Conservation (phyloP, 2,888 invertebrate genomes). For the Lysandra bellargus region DNA sequence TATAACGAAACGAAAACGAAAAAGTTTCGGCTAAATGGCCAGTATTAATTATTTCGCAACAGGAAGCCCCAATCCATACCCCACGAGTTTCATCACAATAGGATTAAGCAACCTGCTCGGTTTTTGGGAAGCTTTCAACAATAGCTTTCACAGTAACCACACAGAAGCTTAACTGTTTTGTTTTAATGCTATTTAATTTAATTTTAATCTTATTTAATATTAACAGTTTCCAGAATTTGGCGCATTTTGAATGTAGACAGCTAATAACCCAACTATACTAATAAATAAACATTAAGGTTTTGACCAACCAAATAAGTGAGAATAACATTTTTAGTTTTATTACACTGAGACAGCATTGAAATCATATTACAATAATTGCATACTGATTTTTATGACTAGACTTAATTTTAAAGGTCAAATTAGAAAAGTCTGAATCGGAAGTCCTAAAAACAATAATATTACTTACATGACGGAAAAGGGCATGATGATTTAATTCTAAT, state of each 20-base stretch:
- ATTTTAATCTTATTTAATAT: not conserved
- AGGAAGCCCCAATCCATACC: not conserved
- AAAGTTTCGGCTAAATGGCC: not conserved
- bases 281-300: not conserved
- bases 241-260: not conserved
- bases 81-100: not conserved
- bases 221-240: not conserved
- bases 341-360: no score
- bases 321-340: no score
- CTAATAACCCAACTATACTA: not conserved
- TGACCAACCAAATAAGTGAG: no score
- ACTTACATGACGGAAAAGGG: no score
- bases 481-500: no score
- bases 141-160: not conserved
- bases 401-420: no score
- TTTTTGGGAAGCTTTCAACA: not conserved
- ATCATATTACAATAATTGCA: no score
- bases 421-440: no score
- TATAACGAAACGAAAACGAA: no score
- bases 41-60: not conserved
- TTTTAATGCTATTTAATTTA: not conserved
- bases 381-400: no score
- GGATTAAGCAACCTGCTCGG: not conserved
- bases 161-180: constrained; percentile 6
- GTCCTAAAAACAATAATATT: no score